Base-by-base conservation (phyloP, 2,113 vertebrate genomes). In the Dryoscopus gambensis region DNA sequence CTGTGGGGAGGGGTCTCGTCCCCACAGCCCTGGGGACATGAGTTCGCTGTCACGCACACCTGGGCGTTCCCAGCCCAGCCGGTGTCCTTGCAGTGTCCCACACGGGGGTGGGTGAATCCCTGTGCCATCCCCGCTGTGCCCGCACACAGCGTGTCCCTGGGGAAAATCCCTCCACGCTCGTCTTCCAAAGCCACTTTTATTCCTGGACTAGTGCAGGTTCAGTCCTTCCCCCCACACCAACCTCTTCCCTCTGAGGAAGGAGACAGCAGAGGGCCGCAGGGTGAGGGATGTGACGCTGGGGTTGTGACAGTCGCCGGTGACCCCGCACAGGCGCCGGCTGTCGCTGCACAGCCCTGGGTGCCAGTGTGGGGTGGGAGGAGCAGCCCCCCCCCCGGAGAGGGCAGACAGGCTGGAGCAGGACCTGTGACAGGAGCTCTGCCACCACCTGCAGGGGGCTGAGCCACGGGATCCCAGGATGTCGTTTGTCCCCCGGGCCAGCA, bases 251-350 rank as follows among this genome's bases (percentile, higher is more conserved):
- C 56, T 28, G 52, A 40, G 46, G 64, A 24, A 46, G 75, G 55
- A 33, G 65, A 12, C 21, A 19, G 76, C 47, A 64, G 37, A 76
- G 77, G 42, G 56, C 60, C 78, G 79, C 15, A 31, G 75, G 50
- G 22, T 70, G 39, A 22, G 57, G 47, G 21, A 22, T 24, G 50
- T 44, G 74, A 55, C 63, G 24, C 27, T 0, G 0, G 10, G 22
- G 24, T 23, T 57, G 35, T 8, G 44, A 13, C 35, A 55, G 44
- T 46, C 5, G 1, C 28, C 52, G 24, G 27, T 27, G 37, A 67
- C 50, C 46, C 70, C 0, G 0, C 40, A 11, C 17, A 23, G 35
- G n/a, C 21, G 18, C 8, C 0, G 0, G 22, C 4, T 63, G 87
- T 60, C 64, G 24, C 59, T 9, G 1, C 2, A 2, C 39, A 50